Percentiles rank a stretch among this genome's conserved stretches.
Evolutionary conservation across 2,113 vertebrate species (phyloP).

Genomic region (Motacilla alba): DNA sequence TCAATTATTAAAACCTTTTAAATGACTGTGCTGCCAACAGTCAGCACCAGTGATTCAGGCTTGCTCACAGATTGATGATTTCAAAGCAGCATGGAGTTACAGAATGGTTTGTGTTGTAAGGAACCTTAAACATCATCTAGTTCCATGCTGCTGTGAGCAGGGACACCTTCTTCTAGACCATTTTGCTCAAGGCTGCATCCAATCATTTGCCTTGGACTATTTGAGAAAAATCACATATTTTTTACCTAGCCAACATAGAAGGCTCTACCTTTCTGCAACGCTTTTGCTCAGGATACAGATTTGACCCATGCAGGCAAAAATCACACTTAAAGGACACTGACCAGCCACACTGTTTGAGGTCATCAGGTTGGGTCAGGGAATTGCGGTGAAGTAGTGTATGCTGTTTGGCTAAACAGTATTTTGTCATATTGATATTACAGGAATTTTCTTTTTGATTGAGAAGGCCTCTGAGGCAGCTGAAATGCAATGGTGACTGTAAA

Average conservation of each 20-base stretch:
- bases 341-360: not conserved
- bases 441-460: not conserved
- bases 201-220: not conserved
- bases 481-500: not conserved
- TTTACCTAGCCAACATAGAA: not conserved
- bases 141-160: not conserved
- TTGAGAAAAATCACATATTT: not conserved
- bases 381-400: not conserved
- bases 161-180: not conserved
- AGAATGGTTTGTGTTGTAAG: not conserved
- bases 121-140: not conserved
- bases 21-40: not conserved
- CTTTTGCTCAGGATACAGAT: not conserved
- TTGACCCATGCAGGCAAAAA: not conserved
- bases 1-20: not conserved
- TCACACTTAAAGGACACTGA: not conserved
- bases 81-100: not conserved
- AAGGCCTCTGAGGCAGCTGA: not conserved
- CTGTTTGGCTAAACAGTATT: not conserved
- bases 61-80: not conserved
- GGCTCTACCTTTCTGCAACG: not conserved
- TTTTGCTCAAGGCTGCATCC: not conserved
- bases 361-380: not conserved
- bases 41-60: not conserved
- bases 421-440: not conserved